Evolutionary conservation across 2,888 invertebrate species (phyloP).

Genomic region (Sphaerophoria taeniata): DNA sequence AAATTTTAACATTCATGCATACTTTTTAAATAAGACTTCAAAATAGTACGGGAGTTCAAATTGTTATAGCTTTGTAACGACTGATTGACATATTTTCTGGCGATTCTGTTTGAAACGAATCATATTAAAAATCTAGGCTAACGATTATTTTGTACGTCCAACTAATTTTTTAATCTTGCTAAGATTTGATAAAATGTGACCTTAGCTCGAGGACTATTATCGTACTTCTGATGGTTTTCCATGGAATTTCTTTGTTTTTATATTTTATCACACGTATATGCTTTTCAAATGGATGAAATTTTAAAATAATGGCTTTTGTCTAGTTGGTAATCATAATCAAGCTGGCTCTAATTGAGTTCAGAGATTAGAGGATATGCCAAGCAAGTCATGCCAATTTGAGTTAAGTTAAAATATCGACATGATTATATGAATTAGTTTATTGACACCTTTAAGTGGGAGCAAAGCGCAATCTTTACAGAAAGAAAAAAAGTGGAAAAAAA

Average conservation of each 20-base stretch:
- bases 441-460: constrained; percentile 1
- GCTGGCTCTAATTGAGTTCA: constrained; percentile 23
- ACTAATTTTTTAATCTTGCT: not conserved
- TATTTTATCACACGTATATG: constrained; percentile 50
- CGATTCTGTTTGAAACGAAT: too few species aligned
- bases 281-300: constrained; percentile 60
- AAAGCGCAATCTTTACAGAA: not conserved
- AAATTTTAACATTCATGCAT: not conserved
- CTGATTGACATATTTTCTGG: too few species aligned
- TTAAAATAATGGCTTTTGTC: constrained; percentile 16
- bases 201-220: not conserved
- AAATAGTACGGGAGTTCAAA: not conserved
- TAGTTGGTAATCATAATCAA: constrained; percentile 60
- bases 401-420: not conserved
- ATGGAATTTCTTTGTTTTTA: constrained; percentile 52
- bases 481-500: not conserved
- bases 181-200: not conserved
- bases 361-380: not conserved
- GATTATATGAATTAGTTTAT: constrained; percentile 35
- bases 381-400: constrained; percentile 39
- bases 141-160: too few species aligned
- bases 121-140: too few species aligned
- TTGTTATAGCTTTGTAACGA: not conserved
- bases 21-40: not conserved
- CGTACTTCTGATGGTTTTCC: constrained; percentile 37